A percentile compares a stretch with the other conserved stretches of the same genome.
Conservation (phyloP, 1,140 invertebrate species). For the Aphis gossypii region DNA sequence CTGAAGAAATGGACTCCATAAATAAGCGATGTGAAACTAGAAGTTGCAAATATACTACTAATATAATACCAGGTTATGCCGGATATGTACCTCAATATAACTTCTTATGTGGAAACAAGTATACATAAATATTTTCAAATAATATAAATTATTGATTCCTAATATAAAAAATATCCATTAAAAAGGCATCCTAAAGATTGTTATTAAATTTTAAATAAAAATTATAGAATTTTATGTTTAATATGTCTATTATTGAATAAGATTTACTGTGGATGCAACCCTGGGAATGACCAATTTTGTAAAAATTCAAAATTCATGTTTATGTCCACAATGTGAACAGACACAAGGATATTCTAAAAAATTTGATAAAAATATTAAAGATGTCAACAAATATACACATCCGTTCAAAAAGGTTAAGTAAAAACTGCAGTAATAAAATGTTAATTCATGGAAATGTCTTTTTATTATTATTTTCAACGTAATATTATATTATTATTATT, state of each 20-base stretch:
- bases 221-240: too few relatives aligned
- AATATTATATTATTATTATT: neutral
- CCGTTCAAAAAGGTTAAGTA: constrained; percentile 16
- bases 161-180: too few relatives aligned
- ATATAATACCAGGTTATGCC: neutral
- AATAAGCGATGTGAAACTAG: neutral
- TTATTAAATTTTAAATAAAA: too few relatives aligned
- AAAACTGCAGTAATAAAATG: neutral
- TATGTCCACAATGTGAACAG: neutral
- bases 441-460: neutral
- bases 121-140: too few relatives aligned
- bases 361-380: neutral
- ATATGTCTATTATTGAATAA: neutral
- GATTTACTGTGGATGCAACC: neutral
- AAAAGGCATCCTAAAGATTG: too few relatives aligned
- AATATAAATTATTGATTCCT: too few relatives aligned
- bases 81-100: neutral
- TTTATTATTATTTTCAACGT: neutral
- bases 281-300: neutral
- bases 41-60: neutral
- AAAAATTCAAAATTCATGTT: neutral
- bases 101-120: neutral
- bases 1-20: neutral
- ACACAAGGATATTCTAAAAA: neutral
- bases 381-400: neutral